Conservation (phyloP, 2,113 vertebrate species). For the Tragulus kanchil region DNA sequence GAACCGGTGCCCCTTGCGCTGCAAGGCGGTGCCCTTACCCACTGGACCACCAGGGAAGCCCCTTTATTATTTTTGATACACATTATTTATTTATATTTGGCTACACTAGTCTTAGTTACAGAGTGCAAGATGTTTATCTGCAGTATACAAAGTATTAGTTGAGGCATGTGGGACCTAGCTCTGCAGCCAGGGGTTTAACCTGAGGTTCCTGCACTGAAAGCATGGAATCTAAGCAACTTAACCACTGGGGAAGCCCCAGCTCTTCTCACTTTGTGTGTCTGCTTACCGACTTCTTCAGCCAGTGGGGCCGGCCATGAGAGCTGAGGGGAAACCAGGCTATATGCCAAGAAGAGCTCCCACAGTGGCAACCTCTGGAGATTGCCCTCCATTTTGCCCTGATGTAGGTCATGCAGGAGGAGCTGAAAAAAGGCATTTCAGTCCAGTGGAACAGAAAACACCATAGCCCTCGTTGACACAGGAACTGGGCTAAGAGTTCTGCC, state of each 20-base stretch:
- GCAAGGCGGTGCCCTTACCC: too few species aligned
- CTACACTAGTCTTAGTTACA: neutral
- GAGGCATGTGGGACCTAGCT: neutral
- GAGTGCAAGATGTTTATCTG: neutral
- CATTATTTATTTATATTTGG: neutral
- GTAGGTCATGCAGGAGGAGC: neutral
- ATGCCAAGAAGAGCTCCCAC: rapidly evolving
- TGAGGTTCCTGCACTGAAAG: neutral
- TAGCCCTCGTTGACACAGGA: rapidly evolving
- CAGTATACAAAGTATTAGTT: rapidly evolving
- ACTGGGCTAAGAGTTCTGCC: neutral
- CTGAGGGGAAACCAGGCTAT: neutral
- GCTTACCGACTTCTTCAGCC: neutral
- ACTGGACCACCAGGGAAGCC: too few species aligned
- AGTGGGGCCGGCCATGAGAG: too few species aligned
- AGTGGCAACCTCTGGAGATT: neutral
- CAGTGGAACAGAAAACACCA: neutral
- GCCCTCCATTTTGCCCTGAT: neutral
- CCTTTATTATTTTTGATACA: neutral
- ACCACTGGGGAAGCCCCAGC: neutral
- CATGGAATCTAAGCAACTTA: neutral
- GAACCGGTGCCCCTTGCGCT: too few species aligned
- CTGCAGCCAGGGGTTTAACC: neutral
- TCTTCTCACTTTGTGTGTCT: neutral
- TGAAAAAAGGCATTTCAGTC: neutral